Base-by-base conservation (phyloP, 1,140 invertebrate genomes). In the Euwallacea similis region DNA sequence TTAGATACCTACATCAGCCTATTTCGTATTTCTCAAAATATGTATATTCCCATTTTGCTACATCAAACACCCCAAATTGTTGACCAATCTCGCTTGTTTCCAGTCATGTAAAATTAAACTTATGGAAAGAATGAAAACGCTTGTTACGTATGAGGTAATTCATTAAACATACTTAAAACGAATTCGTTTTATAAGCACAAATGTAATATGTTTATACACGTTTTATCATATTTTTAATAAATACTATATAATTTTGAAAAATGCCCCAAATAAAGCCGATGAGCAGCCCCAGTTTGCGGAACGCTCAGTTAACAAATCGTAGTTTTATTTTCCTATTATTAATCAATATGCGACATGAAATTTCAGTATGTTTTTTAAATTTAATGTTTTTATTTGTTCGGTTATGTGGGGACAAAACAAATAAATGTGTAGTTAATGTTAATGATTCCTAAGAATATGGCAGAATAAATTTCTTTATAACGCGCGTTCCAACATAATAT, bases 151-250 rank as follows among this genome's bases (percentile, higher is more conserved):
- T 66, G 46, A 54, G 33, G 47, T 61, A 53, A 71, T 66, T 71
- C 54, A 71, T 64, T 56, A 66, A 59, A 33, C 10, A 64, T 64
- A 33, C 21, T 33, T 33, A 41, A 71, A 60, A 67, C 71, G 64
- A 68, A 66, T 75, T 72, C 74, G 76, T 79, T 79, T 79, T 78
- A 76, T 79, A 79, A 79, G 78, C 78, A 79, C 78, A 79, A 75
- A 69, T 76, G 63, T 76, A 74, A 78, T 79, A 78, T 79, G 78
- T 79, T 79, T 79, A 79, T 79, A 79, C 78, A 79, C 78, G 71
- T 76, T 79, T 79, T 79, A 79, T 78, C 78, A 79, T 78, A 79
- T 79, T 79, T 79, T 79, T 79, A 79, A 79, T 79, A 79, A 77
- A 69, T 72, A 72, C 66, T 75, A 73, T 75, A 72, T 75, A 75